Base-by-base conservation (phyloP, 2,797 vertebrate species). In the Anabacerthia variegaticeps region DNA sequence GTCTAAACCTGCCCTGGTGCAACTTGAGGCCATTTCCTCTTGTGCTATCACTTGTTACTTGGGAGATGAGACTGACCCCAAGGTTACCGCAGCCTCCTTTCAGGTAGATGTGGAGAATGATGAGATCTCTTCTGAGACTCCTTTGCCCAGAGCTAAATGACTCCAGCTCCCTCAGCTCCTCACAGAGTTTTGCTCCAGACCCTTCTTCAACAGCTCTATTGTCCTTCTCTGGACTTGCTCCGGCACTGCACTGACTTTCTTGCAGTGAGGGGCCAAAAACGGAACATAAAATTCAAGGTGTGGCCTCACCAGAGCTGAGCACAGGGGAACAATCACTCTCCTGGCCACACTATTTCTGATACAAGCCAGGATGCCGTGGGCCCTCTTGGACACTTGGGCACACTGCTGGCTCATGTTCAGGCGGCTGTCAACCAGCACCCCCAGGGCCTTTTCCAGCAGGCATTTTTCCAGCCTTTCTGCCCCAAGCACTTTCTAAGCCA, bases 151-250 rank as follows among this genome's bases (percentile, higher is more conserved):
- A 24, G 14, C 2, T 77, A 11, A 77, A 32, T 26, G 22, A 1
- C 1, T 18, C 14, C 37, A 65, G 17, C 5, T 71, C 51, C 12
- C 37, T 65, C 37, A 51, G 65, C 28, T 84, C 18, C n/a, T 58
- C 30, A 65, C 12, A 39, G 20, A 11, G 14, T 19, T 65, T 24
- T 44, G 20, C 43, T 58, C 37, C n/a, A 63, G 37, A 30, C 9
- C 12, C 49, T 44, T 71, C 49, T 44, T 71, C 16, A 3, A 6
- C 43, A 43, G 15, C 11, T 63, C 41, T 2, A 1, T 4, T 63
- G n/a, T 23, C 12, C 5, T 44, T 39, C 21, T 39, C 49, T 27
- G 66, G 21, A 52, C 24, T 58, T 0, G 0, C 2, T 46, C 44
- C 58, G 58, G 51, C 18, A 10, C 30, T 18, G 39, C 58, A 27